phyloP scores from a whole-genome alignment of 2,797 vertebrate species.

The Pampus argenteus region DNA sequence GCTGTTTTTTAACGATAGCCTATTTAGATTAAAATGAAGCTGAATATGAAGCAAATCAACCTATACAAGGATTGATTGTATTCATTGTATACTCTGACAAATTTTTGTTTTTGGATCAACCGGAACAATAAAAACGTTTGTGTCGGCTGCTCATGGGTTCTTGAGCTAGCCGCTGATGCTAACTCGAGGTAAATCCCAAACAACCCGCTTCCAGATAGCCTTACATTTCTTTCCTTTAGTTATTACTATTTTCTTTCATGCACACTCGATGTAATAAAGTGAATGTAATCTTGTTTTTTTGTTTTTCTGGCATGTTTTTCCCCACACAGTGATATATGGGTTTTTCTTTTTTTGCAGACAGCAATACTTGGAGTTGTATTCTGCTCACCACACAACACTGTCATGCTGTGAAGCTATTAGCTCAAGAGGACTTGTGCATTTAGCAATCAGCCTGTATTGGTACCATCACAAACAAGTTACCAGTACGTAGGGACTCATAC shows the following conservation, averaged over 20 bases:
- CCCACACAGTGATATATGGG: no score
- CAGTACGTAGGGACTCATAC: no score
- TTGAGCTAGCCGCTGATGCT: not conserved
- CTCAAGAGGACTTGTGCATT: not conserved
- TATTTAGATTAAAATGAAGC: not conserved
- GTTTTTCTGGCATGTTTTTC: no score
- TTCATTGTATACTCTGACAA: not conserved
- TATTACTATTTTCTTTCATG: no score
- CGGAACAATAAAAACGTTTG: not conserved
- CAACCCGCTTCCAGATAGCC: no score
- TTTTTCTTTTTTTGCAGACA: no score
- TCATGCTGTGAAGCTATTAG: not conserved
- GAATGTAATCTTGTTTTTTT: no score
- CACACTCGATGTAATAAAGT: no score
- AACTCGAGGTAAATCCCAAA: not conserved
- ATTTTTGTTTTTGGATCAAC: not conserved
- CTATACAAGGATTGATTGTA: not conserved
- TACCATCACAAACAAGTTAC: not conserved
- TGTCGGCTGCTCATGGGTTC: no score
- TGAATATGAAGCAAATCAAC: not conserved
- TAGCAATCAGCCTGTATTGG: not conserved
- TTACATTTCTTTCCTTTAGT: no score
- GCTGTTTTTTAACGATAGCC: not conserved
- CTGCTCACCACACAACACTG: not conserved
- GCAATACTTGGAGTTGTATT: no score